phyloP scores from a whole-genome alignment of 2,888 invertebrate genomes.

The Teinopalpus imperialis region DNA sequence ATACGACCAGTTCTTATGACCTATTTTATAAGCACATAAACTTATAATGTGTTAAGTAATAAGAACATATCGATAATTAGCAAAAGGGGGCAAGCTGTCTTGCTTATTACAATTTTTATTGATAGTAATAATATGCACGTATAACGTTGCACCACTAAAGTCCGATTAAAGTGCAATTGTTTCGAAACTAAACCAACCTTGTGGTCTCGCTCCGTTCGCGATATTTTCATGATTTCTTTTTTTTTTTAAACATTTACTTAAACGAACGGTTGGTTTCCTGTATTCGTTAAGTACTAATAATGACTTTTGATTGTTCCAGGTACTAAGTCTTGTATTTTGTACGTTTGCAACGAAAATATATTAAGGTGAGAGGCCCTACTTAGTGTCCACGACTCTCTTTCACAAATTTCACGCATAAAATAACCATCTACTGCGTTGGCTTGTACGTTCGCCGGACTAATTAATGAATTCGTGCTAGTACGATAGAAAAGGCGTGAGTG shows the following conservation, averaged over 20 bases:
- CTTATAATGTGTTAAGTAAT: background rate
- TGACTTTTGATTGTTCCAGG: constrained; percentile 62
- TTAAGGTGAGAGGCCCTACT: constrained; percentile 58
- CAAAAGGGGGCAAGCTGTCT: too few species aligned
- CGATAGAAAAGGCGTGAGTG: constrained; percentile 30
- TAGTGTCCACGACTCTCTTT: constrained; percentile 22
- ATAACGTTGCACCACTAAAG: constrained; percentile 42
- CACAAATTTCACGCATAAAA: constrained; percentile 29
- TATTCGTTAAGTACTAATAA: constrained; percentile 30
- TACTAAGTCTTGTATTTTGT: constrained; percentile 38
- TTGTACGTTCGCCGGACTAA: constrained; percentile 31
- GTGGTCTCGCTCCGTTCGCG: constrained; percentile 48
- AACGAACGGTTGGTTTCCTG: constrained; percentile 27
- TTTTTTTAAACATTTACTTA: constrained; percentile 17
- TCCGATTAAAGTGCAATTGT: constrained; percentile 38
- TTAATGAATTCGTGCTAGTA: constrained; percentile 33
- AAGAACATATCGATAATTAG: background rate
- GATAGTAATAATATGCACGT: constrained; percentile 67
- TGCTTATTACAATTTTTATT: constrained; percentile 44
- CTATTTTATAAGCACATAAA: too few species aligned
- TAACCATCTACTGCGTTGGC: constrained; percentile 32
- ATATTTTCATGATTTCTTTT: constrained; percentile 48
- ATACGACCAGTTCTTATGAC: too few species aligned
- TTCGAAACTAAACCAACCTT: constrained; percentile 66
- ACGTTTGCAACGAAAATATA: constrained; percentile 43